A percentile compares a stretch with the other conserved stretches of the same genome.
These are phyloP conservation scores for Lanistes nyassanus DNA, from an alignment of 1,140 invertebrate species.

Conservation along the genomic window DNA sequence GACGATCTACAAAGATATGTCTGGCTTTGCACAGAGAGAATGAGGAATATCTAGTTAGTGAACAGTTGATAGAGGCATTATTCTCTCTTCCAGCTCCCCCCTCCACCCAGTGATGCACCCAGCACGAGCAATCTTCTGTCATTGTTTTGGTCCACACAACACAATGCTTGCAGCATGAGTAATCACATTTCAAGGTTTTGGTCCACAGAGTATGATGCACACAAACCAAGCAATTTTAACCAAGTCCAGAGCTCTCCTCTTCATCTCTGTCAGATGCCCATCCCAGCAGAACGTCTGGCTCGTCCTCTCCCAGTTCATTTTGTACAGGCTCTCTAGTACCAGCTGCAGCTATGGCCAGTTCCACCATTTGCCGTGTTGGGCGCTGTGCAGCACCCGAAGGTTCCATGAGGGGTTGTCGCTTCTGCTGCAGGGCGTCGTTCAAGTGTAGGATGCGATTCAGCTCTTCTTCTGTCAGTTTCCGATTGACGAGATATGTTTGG, in stretches of 20 bases:
- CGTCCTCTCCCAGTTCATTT: conserved; percentile 21
- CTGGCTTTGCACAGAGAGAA: no score
- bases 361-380: neutral
- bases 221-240: no score
- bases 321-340: conserved; percentile 11
- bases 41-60: no score
- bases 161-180: no score
- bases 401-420: neutral
- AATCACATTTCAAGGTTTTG: no score
- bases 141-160: no score
- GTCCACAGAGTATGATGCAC: no score
- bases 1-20: no score
- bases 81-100: no score
- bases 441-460: conserved; percentile 32
- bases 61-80: no score
- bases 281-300: neutral
- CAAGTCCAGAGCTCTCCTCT: neutral
- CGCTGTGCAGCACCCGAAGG: neutral
- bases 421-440: conserved; percentile 30
- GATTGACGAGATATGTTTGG: neutral
- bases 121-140: no score
- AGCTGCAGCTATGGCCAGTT: neutral
- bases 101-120: no score
- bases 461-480: conserved; percentile 25
- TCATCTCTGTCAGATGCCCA: conserved; percentile 11